Evolutionary conservation across 2,797 vertebrate genomes (phyloP).

Genomic region (Gymnoscopelus braueri): DNA sequence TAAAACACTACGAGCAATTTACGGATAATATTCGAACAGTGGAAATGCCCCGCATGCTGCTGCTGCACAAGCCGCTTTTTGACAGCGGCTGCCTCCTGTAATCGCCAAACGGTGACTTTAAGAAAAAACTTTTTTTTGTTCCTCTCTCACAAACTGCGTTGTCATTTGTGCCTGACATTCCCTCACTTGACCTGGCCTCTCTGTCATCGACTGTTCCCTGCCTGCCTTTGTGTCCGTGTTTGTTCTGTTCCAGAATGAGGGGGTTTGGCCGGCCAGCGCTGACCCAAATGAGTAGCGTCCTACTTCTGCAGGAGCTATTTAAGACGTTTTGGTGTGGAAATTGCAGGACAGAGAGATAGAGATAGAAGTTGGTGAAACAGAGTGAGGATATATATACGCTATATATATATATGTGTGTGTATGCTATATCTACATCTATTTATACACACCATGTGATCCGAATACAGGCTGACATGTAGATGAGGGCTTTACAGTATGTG

Average conservation of each 20-base stretch:
- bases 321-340: slow-evolving; percentile 73
- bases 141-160: slow-evolving; percentile 60
- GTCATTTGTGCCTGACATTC: slow-evolving; percentile 71
- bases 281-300: slow-evolving; percentile 84
- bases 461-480: too few species aligned
- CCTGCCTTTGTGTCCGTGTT: slow-evolving; percentile 72
- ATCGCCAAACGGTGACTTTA: too few species aligned
- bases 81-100: not conserved
- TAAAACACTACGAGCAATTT: slow-evolving; percentile 55
- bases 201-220: slow-evolving; percentile 57
- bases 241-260: slow-evolving; percentile 82
- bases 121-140: too few species aligned
- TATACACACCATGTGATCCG: too few species aligned
- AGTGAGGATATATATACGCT: slow-evolving; percentile 61
- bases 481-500: not conserved
- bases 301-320: slow-evolving; percentile 78
- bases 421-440: too few species aligned
- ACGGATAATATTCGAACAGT: slow-evolving; percentile 56
- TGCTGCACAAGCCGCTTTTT: slow-evolving; percentile 28
- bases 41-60: slow-evolving; percentile 53
- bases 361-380: slow-evolving; percentile 65
- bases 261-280: slow-evolving; percentile 85
- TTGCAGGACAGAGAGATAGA: slow-evolving; percentile 69
- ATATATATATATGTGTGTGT: too few species aligned
- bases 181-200: slow-evolving; percentile 62